Conservation (phyloP, 1,140 invertebrate species). For the Euura saliciscinereae region DNA sequence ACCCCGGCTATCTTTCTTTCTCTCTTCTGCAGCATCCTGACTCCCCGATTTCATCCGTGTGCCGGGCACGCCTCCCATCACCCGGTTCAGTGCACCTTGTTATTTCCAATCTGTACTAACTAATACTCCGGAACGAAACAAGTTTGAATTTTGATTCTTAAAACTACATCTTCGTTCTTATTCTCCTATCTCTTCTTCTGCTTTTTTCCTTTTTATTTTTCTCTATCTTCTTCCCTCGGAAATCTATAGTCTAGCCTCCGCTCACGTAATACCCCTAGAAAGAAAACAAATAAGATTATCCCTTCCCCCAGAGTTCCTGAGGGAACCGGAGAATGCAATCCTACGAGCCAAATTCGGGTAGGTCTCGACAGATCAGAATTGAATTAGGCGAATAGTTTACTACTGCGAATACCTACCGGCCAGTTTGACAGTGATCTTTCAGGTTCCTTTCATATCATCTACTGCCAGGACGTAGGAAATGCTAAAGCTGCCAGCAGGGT, state of each 20-base stretch:
- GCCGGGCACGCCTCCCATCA: neutral
- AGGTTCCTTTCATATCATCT: too few relatives aligned
- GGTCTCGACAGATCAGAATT: neutral
- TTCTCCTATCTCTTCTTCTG: neutral
- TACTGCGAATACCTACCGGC: neutral
- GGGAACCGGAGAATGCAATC: neutral
- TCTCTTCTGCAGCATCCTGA: neutral
- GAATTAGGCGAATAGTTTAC: neutral
- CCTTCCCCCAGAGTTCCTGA: neutral
- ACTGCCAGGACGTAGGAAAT: too few relatives aligned
- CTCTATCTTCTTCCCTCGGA: neutral
- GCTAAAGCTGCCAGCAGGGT: too few relatives aligned
- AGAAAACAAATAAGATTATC: neutral
- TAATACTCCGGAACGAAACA: slow-evolving; percentile 1
- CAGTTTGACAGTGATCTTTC: slow-evolving; percentile 3
- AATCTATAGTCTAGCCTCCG: neutral
- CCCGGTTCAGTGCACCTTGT: neutral
- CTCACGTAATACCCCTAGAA: neutral
- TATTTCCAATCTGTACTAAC: neutral
- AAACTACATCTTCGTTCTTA: neutral
- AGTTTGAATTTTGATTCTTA: slow-evolving; percentile 4
- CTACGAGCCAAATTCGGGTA: neutral
- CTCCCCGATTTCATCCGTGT: neutral
- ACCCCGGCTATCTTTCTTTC: neutral
- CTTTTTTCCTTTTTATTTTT: too few relatives aligned